Evolutionary conservation across 2,888 invertebrate species (phyloP).

Genomic region (Tupiocoris notatus): DNA sequence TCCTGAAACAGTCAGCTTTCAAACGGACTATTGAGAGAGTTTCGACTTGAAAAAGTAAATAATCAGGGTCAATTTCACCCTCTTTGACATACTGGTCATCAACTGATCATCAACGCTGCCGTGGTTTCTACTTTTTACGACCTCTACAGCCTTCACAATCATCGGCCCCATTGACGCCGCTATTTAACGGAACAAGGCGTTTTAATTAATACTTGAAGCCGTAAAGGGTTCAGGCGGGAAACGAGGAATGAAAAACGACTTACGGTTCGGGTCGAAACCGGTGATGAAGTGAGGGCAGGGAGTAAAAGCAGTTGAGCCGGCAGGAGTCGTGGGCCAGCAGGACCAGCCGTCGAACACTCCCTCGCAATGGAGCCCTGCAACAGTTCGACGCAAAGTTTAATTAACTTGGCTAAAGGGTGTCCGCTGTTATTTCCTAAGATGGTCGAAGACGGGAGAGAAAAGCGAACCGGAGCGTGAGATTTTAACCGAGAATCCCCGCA

Average conservation of each 20-base stretch:
- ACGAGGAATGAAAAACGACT: slow-evolving; percentile 54
- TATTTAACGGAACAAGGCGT: too few relatives aligned
- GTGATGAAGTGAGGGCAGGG: slow-evolving; percentile 73
- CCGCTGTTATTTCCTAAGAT: not conserved
- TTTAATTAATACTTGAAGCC: not conserved
- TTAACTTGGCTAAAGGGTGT: not conserved
- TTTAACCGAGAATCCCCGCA: too few relatives aligned
- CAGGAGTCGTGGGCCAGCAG: slow-evolving; percentile 73
- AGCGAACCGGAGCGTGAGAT: too few relatives aligned
- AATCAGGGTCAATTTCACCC: too few relatives aligned
- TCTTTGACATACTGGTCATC: too few relatives aligned
- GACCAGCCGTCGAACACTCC: slow-evolving; percentile 81
- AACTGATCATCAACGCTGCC: too few relatives aligned
- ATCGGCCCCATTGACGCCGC: too few relatives aligned
- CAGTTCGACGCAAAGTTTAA: slow-evolving; percentile 1
- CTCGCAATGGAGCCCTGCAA: slow-evolving; percentile 65
- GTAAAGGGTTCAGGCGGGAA: not conserved
- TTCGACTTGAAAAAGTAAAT: too few relatives aligned
- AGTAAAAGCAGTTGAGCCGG: slow-evolving; percentile 65
- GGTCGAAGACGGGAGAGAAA: not conserved
- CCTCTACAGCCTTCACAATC: too few relatives aligned
- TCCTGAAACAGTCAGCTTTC: too few relatives aligned
- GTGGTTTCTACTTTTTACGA: too few relatives aligned
- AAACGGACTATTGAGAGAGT: too few relatives aligned
- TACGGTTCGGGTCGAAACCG: slow-evolving; percentile 71